A percentile compares a stretch with the other conserved stretches of the same genome.
phyloP scores from a whole-genome alignment of 92 coral and sea anemone species.

The Parazoanthus atlanticus region DNA sequence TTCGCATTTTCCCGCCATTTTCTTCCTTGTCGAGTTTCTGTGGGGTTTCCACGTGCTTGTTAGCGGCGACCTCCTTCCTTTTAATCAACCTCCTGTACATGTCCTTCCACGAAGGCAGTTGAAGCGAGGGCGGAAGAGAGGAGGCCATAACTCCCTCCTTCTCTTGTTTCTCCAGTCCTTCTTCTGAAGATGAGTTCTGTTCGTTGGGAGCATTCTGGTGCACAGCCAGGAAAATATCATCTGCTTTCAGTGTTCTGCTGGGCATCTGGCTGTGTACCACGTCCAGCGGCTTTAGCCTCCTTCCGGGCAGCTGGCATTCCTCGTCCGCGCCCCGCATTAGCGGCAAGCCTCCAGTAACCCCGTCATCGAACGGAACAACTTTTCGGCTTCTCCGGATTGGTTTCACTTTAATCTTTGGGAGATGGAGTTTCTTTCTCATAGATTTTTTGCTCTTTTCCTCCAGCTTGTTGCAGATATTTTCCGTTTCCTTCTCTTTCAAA shows the following conservation, averaged over 20 bases:
- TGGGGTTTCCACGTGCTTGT: background rate
- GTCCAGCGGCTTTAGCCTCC: conserved; percentile 4
- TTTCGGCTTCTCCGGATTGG: background rate
- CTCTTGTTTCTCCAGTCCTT: background rate
- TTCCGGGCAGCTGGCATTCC: background rate
- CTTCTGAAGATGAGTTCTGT: background rate
- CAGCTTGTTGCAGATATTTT: background rate
- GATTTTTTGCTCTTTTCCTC: background rate
- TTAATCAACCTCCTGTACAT: conserved; percentile 10
- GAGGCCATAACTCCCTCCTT: background rate
- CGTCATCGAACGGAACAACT: background rate
- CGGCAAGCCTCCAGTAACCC: background rate
- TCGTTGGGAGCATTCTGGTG: background rate
- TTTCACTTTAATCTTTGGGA: background rate
- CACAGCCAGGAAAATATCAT: background rate
- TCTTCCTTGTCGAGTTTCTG: background rate
- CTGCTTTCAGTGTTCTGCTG: background rate
- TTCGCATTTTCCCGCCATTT: background rate
- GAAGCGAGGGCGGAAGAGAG: conserved; percentile 28
- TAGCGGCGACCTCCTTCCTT: background rate
- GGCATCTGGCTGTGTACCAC: conserved; percentile 43
- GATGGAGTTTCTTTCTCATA: background rate
- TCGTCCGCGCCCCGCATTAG: conserved; percentile 1
- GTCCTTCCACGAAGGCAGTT: background rate
- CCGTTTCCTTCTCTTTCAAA: background rate